phyloP scores from a whole-genome alignment of 2,888 invertebrate genomes.

The Margaritifera margaritifera region DNA sequence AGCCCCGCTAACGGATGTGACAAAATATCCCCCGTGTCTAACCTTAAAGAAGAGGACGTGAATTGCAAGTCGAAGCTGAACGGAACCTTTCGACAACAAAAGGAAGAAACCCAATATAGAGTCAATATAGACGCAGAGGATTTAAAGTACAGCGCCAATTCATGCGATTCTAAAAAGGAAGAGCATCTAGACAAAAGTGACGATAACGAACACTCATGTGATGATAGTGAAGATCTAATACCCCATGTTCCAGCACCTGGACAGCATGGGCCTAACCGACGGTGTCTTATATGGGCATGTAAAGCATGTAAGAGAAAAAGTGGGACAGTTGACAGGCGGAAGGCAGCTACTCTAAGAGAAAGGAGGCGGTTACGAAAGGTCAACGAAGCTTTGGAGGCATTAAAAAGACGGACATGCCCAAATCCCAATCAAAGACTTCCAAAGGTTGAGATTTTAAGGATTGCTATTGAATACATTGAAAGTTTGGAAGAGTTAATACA shows the following conservation, averaged over 20 bases:
- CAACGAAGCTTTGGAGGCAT: constrained; percentile 97
- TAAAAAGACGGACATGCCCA: constrained; percentile 92
- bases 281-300: constrained; percentile 96
- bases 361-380: constrained; percentile 94
- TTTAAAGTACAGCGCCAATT: constrained; percentile 17
- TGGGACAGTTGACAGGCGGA: constrained; percentile 94
- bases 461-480: constrained; percentile 98
- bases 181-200: constrained; percentile 44
- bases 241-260: constrained; percentile 74
- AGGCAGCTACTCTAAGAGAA: constrained; percentile 97
- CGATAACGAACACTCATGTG: constrained; percentile 45
- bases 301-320: constrained; percentile 95
- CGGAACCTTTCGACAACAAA: constrained; percentile 13
- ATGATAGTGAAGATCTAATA: constrained; percentile 57
- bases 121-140: constrained; percentile 17
- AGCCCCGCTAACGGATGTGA: no score
- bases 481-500: constrained; percentile 75
- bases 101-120: constrained; percentile 12
- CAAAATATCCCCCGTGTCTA: background rate
- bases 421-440: constrained; percentile 97
- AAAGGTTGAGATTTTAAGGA: constrained; percentile 96
- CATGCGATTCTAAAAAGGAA: constrained; percentile 43
- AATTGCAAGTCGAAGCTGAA: constrained; percentile 4
- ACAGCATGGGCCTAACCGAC: constrained; percentile 75
- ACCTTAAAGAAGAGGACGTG: constrained; percentile 16